Base-by-base conservation (phyloP, 2,113 vertebrate genomes). In the Coregonus clupeaformis region DNA sequence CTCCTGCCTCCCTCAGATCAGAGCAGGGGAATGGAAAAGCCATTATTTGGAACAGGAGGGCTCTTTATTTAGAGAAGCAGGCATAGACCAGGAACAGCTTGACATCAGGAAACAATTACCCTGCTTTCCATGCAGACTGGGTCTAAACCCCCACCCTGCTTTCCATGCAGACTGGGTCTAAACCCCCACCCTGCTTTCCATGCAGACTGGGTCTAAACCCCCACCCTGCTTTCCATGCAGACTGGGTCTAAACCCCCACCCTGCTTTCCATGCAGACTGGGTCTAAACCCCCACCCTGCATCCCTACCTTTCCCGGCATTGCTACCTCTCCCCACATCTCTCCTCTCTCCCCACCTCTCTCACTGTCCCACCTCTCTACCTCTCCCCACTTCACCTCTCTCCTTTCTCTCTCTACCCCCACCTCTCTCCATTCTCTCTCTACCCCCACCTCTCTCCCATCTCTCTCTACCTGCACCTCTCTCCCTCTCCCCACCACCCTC, bases 91-190 rank as follows among this genome's bases (percentile, higher is more conserved):
- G 47, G 4, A 49, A 49, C 83, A 90, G 87, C 85, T 89, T 91
- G 83, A 92, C 93, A 93, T 93, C 76, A 91, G 91, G 92, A 93
- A 93, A 79, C 90, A 90, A 92, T 94, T 93, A 93, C 73, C 62
- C 82, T 74, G 78, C 77, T 83, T 71, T 75, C 76, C 25, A 49
- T 52, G 69, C 69, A 68, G 60, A 65, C 24, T 27, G 47, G 36
- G 45, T 60, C 65, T 45, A 25, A 6, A 30, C 14, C 9, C 49
- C 6, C 45, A 30, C n/a, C n/a, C n/a, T n/a, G n/a, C n/a, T n/a
- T n/a, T n/a, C n/a, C n/a, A n/a, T n/a, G n/a, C n/a, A n/a, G n/a
- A n/a, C n/a, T n/a, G n/a, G n/a, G n/a, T n/a, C n/a, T n/a, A n/a
- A n/a, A n/a, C n/a, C n/a, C n/a, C n/a, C n/a, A n/a, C n/a, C n/a